Conservation (phyloP, 2,113 vertebrate genomes). For the Aptenodytes forsteri region DNA sequence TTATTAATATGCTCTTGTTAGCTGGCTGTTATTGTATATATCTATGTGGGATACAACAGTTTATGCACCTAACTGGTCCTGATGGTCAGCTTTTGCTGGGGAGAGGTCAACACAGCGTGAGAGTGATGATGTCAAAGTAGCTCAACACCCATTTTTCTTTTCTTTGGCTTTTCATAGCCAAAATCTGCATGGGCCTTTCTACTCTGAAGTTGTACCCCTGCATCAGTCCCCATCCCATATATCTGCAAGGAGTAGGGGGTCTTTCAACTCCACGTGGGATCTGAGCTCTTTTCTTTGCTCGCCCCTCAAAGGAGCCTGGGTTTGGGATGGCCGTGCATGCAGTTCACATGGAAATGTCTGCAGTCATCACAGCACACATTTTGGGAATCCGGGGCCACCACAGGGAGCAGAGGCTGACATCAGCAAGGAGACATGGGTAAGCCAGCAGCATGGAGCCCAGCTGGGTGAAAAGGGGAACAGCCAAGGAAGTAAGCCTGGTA, state of each 20-base stretch:
- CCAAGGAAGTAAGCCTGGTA: background rate
- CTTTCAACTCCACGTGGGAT: background rate
- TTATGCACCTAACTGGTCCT: background rate
- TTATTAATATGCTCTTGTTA: background rate
- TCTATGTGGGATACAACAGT: background rate
- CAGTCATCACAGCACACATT: background rate
- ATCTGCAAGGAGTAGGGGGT: background rate
- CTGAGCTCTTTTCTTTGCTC: background rate
- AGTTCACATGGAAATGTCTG: background rate
- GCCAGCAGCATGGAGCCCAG: background rate
- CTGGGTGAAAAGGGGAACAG: background rate
- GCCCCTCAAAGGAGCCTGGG: background rate
- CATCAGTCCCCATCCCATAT: too few species aligned
- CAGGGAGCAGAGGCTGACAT: background rate
- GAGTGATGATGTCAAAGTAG: background rate
- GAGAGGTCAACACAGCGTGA: fast-evolving
- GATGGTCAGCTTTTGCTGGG: background rate
- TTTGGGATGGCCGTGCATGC: background rate
- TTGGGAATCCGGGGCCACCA: background rate
- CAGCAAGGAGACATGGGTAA: background rate
- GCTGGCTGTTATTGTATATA: background rate
- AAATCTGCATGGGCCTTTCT: background rate
- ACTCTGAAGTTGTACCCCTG: background rate
- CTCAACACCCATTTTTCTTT: background rate
- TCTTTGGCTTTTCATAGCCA: background rate